These are phyloP conservation scores for Brachypalpus laphriformis DNA, from an alignment of 2,888 invertebrate genomes.

Conservation along the genomic window DNA sequence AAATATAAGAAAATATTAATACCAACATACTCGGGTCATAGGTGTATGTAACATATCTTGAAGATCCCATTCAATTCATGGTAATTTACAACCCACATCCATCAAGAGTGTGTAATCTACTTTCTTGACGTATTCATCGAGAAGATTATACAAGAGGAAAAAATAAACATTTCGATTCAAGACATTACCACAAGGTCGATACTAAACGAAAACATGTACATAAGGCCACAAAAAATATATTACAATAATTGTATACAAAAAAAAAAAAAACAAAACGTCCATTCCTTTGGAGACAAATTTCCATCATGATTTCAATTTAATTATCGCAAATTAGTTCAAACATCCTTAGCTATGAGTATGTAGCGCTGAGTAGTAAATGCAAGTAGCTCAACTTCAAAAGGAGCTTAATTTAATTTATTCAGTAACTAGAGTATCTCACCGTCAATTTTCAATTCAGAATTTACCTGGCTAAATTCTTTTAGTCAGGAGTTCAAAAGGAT, in stretches of 20 bases:
- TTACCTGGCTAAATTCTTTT: not conserved
- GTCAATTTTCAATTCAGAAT: not conserved
- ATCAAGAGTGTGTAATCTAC: constrained; percentile 31
- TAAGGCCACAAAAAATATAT: not conserved
- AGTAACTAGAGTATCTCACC: not conserved
- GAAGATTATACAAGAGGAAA: constrained; percentile 29
- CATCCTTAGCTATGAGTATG: constrained; percentile 1
- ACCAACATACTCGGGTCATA: not conserved
- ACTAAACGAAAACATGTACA: not conserved
- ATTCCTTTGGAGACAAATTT: not conserved
- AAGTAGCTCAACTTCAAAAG: not conserved
- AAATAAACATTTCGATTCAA: constrained; percentile 34
- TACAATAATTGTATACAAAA: not conserved
- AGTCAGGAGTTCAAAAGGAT: constrained; percentile 2
- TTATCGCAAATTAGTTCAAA: constrained; percentile 34
- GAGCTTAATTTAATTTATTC: not conserved
- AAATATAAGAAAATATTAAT: constrained; percentile 12
- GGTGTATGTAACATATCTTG: not conserved
- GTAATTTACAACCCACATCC: constrained; percentile 45
- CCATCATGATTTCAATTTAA: constrained; percentile 10
- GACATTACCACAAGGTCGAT: constrained; percentile 24
- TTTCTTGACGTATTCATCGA: constrained; percentile 55
- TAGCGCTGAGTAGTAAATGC: not conserved
- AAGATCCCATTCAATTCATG: constrained; percentile 15
- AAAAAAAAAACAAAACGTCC: not conserved